Evolutionary conservation across 2,113 vertebrate genomes (phyloP).

Genomic region (Gymnocephalus cernua): DNA sequence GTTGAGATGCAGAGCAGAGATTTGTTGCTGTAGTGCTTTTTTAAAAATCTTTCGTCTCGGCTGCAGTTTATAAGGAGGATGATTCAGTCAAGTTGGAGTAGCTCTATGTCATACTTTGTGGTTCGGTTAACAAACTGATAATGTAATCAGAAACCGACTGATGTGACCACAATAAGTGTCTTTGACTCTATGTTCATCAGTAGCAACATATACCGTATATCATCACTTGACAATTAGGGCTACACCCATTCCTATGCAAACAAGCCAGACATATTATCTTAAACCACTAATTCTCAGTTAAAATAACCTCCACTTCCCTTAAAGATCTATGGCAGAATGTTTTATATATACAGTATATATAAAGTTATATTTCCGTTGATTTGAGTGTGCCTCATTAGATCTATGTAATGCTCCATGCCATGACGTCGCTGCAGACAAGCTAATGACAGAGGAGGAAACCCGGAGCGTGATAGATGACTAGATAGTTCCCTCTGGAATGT

Average conservation of each 20-base stretch:
- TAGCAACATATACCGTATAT: background rate
- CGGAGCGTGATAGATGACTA: constrained; percentile 34
- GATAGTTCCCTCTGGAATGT: constrained; percentile 65
- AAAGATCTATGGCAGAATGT: background rate
- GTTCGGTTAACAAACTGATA: constrained; percentile 5
- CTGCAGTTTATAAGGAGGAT: constrained; percentile 16
- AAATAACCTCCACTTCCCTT: background rate
- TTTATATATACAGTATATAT: too few relatives aligned
- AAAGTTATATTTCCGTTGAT: background rate
- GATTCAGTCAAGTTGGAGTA: background rate
- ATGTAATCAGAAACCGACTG: background rate
- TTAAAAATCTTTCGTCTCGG: background rate
- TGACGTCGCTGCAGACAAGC: background rate
- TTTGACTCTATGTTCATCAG: constrained; percentile 27
- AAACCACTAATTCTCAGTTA: background rate
- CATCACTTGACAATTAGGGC: constrained; percentile 20
- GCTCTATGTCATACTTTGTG: background rate
- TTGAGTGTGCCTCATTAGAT: background rate
- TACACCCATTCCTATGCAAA: constrained; percentile 19
- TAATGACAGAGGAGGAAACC: constrained; percentile 64
- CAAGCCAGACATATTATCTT: constrained; percentile 19
- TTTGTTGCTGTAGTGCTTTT: constrained; percentile 27
- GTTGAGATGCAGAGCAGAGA: constrained; percentile 22
- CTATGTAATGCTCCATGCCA: constrained; percentile 37
- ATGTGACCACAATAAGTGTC: background rate